Percentiles rank a stretch among this genome's conserved stretches.
These are phyloP conservation scores for Danio choprae DNA, from an alignment of 2,797 vertebrate genomes.

Conservation along the genomic window DNA sequence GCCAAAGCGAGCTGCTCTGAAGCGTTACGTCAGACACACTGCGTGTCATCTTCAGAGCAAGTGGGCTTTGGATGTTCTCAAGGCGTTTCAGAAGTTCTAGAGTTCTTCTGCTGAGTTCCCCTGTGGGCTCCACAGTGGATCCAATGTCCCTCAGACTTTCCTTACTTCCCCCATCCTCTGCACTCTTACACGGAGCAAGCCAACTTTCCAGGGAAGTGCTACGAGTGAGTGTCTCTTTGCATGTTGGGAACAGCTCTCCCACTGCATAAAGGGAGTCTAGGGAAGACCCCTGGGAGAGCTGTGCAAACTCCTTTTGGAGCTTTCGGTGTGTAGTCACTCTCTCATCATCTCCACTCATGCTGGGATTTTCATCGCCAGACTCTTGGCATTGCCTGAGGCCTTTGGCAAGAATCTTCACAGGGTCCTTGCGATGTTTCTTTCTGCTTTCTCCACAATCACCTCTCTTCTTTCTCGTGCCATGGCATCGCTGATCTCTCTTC, in stretches of 20 bases:
- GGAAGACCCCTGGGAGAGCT: constrained; percentile 86
- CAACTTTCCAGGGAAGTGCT: constrained; percentile 92
- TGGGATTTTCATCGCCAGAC: constrained; percentile 67
- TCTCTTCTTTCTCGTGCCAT: constrained; percentile 64
- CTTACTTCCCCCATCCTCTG: constrained; percentile 82
- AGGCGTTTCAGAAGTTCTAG: constrained; percentile 94
- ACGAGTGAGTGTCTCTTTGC: constrained; percentile 81
- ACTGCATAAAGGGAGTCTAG: constrained; percentile 88
- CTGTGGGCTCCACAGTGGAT: constrained; percentile 79
- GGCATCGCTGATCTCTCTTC: constrained; percentile 52
- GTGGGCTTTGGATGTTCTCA: constrained; percentile 93
- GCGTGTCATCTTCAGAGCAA: constrained; percentile 87
- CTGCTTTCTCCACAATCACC: constrained; percentile 62
- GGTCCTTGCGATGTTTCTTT: constrained; percentile 60
- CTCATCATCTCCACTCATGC: constrained; percentile 66
- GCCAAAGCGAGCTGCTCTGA: constrained; percentile 81
- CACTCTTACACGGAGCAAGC: constrained; percentile 82
- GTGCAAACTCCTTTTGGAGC: constrained; percentile 67
- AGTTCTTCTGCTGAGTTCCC: constrained; percentile 93
- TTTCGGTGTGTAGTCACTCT: constrained; percentile 63
- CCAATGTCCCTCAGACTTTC: constrained; percentile 83
- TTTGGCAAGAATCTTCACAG: constrained; percentile 70
- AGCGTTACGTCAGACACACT: constrained; percentile 94
- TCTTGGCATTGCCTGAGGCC: constrained; percentile 68
- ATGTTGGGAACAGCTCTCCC: constrained; percentile 81